These are phyloP conservation scores for Haliclystus octoradiatus DNA, from an alignment of 30 jellyfish, hydroid and myxozoan genomes.

Conservation along the genomic window DNA sequence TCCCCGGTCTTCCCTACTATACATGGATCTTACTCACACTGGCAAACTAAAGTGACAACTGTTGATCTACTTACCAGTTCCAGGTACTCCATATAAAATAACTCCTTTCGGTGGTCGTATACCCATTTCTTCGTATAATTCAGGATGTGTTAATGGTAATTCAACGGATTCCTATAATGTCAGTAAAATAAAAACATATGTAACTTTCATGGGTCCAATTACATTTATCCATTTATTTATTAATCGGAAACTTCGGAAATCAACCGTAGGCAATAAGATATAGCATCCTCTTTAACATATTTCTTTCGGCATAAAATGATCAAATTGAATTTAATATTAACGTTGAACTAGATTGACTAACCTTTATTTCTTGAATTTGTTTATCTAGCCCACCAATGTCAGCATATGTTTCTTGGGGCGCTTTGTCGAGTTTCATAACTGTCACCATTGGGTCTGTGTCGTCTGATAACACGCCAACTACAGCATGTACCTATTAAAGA, in stretches of 20 bases:
- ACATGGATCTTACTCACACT: too few relatives aligned
- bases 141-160: constrained; percentile 96
- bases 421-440: constrained; percentile 96
- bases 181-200: too few relatives aligned
- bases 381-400: constrained; percentile 98
- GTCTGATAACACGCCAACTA: constrained; percentile 93
- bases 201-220: too few relatives aligned
- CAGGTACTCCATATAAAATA: constrained; percentile 95
- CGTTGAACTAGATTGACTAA: too few relatives aligned
- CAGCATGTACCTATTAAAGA: constrained; percentile 76
- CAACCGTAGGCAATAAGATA: too few relatives aligned
- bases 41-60: too few relatives aligned
- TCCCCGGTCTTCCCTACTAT: too few relatives aligned
- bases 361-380: constrained; percentile 96
- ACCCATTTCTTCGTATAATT: constrained; percentile 98
- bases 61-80: constrained; percentile 94
- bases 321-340: too few relatives aligned
- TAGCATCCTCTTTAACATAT: too few relatives aligned
- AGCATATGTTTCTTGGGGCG: constrained; percentile 97
- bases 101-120: constrained; percentile 98
- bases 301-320: too few relatives aligned
- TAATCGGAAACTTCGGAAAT: too few relatives aligned
- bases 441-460: constrained; percentile 99
- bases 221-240: too few relatives aligned
- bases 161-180: constrained; percentile 91